Evolutionary conservation across 2,888 invertebrate species (phyloP).

Genomic region (Ganaspis brasiliensis): DNA sequence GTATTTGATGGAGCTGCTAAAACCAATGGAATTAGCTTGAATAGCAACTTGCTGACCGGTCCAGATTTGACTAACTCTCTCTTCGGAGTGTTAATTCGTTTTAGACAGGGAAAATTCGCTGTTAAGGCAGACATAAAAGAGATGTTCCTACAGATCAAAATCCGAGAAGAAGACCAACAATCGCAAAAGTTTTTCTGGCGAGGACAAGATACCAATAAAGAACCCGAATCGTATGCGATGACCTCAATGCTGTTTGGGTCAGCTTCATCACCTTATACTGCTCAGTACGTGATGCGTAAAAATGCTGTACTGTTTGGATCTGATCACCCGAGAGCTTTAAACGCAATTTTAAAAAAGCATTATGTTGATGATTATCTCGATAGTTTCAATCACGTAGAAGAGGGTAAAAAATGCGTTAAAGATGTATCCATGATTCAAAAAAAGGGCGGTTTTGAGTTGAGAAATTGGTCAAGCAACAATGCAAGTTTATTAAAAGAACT

Average conservation of each 20-base stretch:
- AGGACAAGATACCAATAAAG: slow-evolving; percentile 9
- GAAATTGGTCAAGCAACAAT: slow-evolving; percentile 58
- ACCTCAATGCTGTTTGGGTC: slow-evolving; percentile 64
- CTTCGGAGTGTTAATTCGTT: slow-evolving; percentile 71
- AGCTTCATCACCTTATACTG: slow-evolving; percentile 47
- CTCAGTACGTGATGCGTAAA: slow-evolving; percentile 62
- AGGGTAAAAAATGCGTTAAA: slow-evolving; percentile 54
- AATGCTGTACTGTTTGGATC: slow-evolving; percentile 61
- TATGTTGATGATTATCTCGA: slow-evolving; percentile 68
- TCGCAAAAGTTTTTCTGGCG: slow-evolving; percentile 63
- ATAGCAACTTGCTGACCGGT: neutral
- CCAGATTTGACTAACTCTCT: slow-evolving; percentile 22
- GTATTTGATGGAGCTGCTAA: slow-evolving; percentile 38
- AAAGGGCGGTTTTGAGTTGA: slow-evolving; percentile 60
- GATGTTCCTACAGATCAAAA: slow-evolving; percentile 69
- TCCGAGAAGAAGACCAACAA: slow-evolving; percentile 62
- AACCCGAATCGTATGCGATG: slow-evolving; percentile 60
- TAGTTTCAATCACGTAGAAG: slow-evolving; percentile 57
- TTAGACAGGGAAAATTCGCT: slow-evolving; percentile 70
- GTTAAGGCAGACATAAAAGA: slow-evolving; percentile 70
- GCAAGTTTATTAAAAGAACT: slow-evolving; percentile 7
- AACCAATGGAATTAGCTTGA: neutral
- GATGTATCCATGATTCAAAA: slow-evolving; percentile 55
- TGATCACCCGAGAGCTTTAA: slow-evolving; percentile 58
- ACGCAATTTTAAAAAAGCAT: slow-evolving; percentile 63